phyloP scores from a whole-genome alignment of 2,113 vertebrate genomes.

The Jaculus jaculus region DNA sequence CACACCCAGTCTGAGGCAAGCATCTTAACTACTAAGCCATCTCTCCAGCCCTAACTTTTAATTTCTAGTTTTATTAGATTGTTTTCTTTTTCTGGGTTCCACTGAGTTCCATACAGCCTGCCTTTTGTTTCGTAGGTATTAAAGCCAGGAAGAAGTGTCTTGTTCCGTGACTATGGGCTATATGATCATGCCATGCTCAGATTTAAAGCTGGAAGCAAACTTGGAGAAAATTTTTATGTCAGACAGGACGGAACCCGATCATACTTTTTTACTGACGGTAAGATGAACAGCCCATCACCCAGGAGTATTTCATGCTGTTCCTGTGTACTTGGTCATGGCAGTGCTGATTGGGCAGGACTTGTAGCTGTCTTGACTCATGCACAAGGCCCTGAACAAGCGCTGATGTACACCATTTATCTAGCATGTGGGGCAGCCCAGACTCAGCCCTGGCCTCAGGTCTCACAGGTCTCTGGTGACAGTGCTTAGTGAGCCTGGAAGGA shows the following conservation, averaged over 20 bases:
- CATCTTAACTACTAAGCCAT: too few relatives aligned
- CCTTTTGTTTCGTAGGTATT: conserved; percentile 87
- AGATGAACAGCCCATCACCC: conserved; percentile 56
- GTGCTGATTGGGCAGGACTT: not conserved
- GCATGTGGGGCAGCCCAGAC: not conserved
- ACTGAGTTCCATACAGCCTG: not conserved
- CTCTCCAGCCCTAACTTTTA: not conserved
- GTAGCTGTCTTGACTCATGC: not conserved
- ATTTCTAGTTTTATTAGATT: not conserved
- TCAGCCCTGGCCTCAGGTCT: not conserved
- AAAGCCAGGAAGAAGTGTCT: conserved; percentile 91
- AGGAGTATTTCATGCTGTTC: not conserved
- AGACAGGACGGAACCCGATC: conserved; percentile 97
- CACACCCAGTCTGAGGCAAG: too few relatives aligned
- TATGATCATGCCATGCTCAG: conserved; percentile 96
- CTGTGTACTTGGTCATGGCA: not conserved
- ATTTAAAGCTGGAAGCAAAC: conserved; percentile 94
- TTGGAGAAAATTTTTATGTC: conserved; percentile 96
- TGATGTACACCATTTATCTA: fast-evolving
- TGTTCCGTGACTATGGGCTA: conserved; percentile 97
- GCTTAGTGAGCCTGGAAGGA: not conserved
- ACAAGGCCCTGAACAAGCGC: not conserved
- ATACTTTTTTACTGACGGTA: conserved; percentile 96
- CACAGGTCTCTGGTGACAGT: not conserved
- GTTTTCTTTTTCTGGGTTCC: not conserved